A percentile compares a stretch with the other conserved stretches of the same genome.
Evolutionary conservation across 1,140 invertebrate genomes (phyloP).

Genomic region (Drosophila tsacasi): DNA sequence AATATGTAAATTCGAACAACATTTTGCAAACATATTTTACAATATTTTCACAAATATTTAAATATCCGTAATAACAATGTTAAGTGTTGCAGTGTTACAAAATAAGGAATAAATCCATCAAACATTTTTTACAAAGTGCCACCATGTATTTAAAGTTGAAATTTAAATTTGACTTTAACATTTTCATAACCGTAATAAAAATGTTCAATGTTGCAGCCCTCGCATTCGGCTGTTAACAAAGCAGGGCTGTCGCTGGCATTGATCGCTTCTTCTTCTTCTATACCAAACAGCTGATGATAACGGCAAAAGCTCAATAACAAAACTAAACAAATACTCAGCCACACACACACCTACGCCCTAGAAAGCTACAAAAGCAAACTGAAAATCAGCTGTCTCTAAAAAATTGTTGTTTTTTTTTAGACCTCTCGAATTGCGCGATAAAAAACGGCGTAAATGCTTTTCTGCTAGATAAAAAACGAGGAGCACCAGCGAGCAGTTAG

Average conservation of each 20-base stretch:
- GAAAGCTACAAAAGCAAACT: slow-evolving; percentile 29
- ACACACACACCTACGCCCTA: not conserved
- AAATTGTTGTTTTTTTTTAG: not conserved
- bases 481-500: slow-evolving; percentile 22
- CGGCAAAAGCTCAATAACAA: slow-evolving; percentile 12
- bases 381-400: slow-evolving; percentile 49
- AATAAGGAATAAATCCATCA: not conserved
- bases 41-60: too few species aligned
- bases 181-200: not conserved
- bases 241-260: not conserved
- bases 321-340: not conserved
- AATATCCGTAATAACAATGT: too few species aligned
- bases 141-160: not conserved
- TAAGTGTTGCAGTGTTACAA: too few species aligned
- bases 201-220: not conserved
- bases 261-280: slow-evolving; percentile 10
- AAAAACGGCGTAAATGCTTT: slow-evolving; percentile 51
- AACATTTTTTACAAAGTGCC: not conserved
- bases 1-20: too few species aligned
- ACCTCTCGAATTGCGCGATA: slow-evolving; percentile 27
- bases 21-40: too few species aligned
- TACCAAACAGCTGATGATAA: slow-evolving; percentile 3
- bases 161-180: not conserved
- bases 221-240: not conserved
- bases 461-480: slow-evolving; percentile 33